phyloP scores from a whole-genome alignment of 2,113 vertebrate genomes.

The Amphilophus citrinellus region DNA sequence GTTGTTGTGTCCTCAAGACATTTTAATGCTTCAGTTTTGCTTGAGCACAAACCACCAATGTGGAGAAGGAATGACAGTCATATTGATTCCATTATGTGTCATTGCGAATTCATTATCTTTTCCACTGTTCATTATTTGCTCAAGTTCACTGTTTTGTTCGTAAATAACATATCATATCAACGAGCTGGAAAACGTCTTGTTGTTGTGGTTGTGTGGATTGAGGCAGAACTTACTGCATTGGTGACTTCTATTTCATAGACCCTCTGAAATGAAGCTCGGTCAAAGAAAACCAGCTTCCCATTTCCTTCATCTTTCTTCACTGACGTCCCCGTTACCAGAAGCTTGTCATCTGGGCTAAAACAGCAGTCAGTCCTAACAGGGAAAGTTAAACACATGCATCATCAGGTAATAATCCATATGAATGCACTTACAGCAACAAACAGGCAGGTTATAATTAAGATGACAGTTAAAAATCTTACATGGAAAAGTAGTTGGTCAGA shows the following conservation, averaged over 20 bases:
- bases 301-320: slow-evolving; percentile 90
- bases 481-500: slow-evolving; percentile 91
- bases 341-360: slow-evolving; percentile 96
- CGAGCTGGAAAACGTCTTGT: slow-evolving; percentile 26
- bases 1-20: slow-evolving; percentile 21
- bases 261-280: slow-evolving; percentile 87
- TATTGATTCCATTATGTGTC: slow-evolving; percentile 36
- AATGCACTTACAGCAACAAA: neutral
- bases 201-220: neutral
- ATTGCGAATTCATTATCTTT: slow-evolving; percentile 16
- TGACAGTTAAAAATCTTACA: slow-evolving; percentile 82
- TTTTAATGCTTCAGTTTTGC: slow-evolving; percentile 10
- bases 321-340: slow-evolving; percentile 93
- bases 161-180: slow-evolving; percentile 21
- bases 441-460: neutral
- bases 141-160: slow-evolving; percentile 22
- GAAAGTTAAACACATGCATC: slow-evolving; percentile 10
- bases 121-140: slow-evolving; percentile 11
- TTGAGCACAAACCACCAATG: neutral
- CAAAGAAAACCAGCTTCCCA: slow-evolving; percentile 93
- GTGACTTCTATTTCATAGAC: slow-evolving; percentile 94
- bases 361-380: slow-evolving; percentile 94
- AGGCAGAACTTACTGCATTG: slow-evolving; percentile 85
- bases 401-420: neutral
- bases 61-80: slow-evolving; percentile 13